phyloP scores from a whole-genome alignment of 2,888 invertebrate genomes.

The Andrena bicolor region DNA sequence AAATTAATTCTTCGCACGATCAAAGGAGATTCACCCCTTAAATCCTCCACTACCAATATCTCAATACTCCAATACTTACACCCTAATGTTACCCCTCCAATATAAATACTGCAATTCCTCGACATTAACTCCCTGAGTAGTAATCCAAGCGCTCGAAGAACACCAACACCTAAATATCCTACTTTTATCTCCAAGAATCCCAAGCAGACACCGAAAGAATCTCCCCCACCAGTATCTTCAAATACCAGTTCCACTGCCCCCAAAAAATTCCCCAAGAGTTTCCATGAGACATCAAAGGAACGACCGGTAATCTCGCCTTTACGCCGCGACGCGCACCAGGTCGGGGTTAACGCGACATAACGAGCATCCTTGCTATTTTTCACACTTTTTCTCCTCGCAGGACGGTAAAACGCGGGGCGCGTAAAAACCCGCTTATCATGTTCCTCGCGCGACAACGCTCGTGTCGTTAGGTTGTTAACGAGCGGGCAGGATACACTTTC shows the following conservation, averaged over 20 bases:
- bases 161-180: too few species aligned
- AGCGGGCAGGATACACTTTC: conserved; percentile 30
- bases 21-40: too few species aligned
- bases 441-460: conserved; percentile 3
- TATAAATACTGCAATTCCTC: too few species aligned
- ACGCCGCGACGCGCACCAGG: not conserved
- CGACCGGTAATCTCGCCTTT: not conserved
- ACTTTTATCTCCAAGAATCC: too few species aligned
- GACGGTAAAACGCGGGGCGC: not conserved
- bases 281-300: not conserved
- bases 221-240: not conserved
- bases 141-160: too few species aligned
- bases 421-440: conserved; percentile 23
- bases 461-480: conserved; percentile 37
- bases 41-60: too few species aligned
- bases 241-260: not conserved
- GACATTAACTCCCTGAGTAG: too few species aligned
- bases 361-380: conserved; percentile 5
- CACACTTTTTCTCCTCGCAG: not conserved
- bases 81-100: too few species aligned
- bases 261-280: not conserved
- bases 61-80: too few species aligned
- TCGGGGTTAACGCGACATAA: conserved; percentile 27
- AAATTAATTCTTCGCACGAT: too few species aligned
- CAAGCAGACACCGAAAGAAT: too few species aligned